Percentiles rank a stretch among this genome's conserved stretches.
phyloP scores from a whole-genome alignment of 1,140 invertebrate species.

The Artemia franciscana region DNA sequence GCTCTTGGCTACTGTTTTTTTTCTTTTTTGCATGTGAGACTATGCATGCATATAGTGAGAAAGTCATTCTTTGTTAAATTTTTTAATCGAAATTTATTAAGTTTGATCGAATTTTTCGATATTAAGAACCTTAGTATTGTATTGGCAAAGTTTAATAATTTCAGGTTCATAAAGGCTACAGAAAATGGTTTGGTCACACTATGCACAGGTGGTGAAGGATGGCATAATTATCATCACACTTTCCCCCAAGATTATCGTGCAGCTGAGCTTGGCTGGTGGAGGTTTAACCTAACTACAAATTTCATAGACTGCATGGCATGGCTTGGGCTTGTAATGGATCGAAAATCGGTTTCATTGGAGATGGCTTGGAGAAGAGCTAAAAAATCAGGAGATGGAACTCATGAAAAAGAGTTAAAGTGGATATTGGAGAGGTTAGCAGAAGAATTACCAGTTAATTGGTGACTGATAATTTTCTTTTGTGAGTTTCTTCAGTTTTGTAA shows the following conservation, averaged over 20 bases:
- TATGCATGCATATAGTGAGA: too few relatives aligned
- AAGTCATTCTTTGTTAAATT: too few relatives aligned
- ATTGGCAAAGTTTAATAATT: too few relatives aligned
- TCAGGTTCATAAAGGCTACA: slow-evolving; percentile 42
- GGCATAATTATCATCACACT: slow-evolving; percentile 88
- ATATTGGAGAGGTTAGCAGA: not conserved
- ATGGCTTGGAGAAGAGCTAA: slow-evolving; percentile 39
- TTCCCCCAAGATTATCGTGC: slow-evolving; percentile 89
- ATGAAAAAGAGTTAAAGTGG: slow-evolving; percentile 15
- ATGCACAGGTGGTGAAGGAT: slow-evolving; percentile 56
- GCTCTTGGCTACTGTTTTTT: too few relatives aligned
- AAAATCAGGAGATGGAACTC: slow-evolving; percentile 52
- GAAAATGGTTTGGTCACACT: slow-evolving; percentile 44
- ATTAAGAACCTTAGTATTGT: too few relatives aligned
- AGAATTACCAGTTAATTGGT: too few relatives aligned
- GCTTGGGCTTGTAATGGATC: slow-evolving; percentile 68
- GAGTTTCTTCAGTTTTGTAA: too few relatives aligned
- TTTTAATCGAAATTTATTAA: too few relatives aligned
- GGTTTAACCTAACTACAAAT: slow-evolving; percentile 50
- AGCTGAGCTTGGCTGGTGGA: slow-evolving; percentile 51
- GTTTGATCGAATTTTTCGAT: too few relatives aligned
- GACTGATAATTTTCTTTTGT: too few relatives aligned
- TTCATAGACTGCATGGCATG: slow-evolving; percentile 65
- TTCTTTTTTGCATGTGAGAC: too few relatives aligned
- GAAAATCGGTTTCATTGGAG: slow-evolving; percentile 49